Evolutionary conservation across 2,888 invertebrate species (phyloP), one percentile per base, ranked within the genome.

Genomic region (Nineta flava): DNA sequence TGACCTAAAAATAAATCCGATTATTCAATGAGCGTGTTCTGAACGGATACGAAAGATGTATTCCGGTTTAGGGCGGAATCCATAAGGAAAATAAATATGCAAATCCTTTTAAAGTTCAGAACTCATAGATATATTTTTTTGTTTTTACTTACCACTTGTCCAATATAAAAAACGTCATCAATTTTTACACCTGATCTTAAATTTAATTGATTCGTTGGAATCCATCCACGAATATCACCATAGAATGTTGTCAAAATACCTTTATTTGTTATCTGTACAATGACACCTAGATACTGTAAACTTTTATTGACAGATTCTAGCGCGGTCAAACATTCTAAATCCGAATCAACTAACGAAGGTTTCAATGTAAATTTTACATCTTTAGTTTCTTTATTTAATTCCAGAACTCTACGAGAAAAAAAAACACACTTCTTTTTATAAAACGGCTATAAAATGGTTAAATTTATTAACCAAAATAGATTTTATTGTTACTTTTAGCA

Each of bases 361-460:
- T 83, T 83, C 57, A 82, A 64, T 0, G 85, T 84, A 16, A 86
- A 68, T 47, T 75, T 62, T 1, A 80, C 63, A 3, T 68, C 66
- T 19, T 69, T 69, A 15, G 65, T 69, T 1, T 61, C 66, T 0
- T 58, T 51, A 54, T 74, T 72, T 3, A 75, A 59, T 0, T 63
- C 62, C 32, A 83, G 62, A 4, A 86, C 79, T 2, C 26, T 26
- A 26, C 2, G 7, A 19, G n/a, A n/a, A n/a, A n/a, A n/a, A n/a
- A n/a, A n/a, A n/a, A n/a, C n/a, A n/a, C n/a, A n/a, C n/a, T n/a
- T n/a, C n/a, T n/a, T n/a, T n/a, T n/a, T n/a, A n/a, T n/a, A n/a
- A n/a, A n/a, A n/a, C n/a, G n/a, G n/a, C n/a, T n/a, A n/a, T n/a
- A n/a, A n/a, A n/a, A n/a, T n/a, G n/a, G n/a, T n/a, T n/a, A n/a